Evolutionary conservation across 2,113 vertebrate species (phyloP).

Genomic region (Ctenomys sociabilis): DNA sequence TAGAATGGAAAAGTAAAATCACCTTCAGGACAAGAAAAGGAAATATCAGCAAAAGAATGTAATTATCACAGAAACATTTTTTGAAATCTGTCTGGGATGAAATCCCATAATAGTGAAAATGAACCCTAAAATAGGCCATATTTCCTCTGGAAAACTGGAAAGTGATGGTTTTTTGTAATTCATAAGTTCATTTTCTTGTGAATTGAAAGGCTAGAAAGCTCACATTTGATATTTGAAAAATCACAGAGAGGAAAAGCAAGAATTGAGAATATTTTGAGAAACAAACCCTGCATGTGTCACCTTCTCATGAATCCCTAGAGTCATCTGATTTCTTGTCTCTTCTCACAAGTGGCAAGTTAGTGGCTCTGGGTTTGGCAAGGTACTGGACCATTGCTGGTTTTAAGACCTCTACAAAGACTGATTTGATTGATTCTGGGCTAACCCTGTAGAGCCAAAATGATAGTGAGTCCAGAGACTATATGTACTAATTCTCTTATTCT

Average conservation of each 20-base stretch:
- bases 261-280: neutral
- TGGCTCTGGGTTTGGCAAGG: neutral
- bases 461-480: neutral
- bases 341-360: neutral
- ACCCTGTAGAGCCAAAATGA: neutral
- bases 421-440: neutral
- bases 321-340: neutral
- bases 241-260: neutral
- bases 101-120: constrained; percentile 46
- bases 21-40: constrained; percentile 32
- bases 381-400: neutral
- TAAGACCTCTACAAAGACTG: neutral
- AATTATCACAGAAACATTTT: constrained; percentile 37
- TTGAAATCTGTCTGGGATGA: constrained; percentile 35
- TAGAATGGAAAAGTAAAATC: constrained; percentile 47
- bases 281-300: neutral
- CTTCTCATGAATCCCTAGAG: neutral
- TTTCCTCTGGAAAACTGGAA: neutral
- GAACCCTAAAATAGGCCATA: constrained; percentile 36
- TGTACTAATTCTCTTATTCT: neutral
- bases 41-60: constrained; percentile 53
- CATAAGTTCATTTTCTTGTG: constrained; percentile 17
- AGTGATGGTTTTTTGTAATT: neutral
- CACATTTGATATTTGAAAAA: constrained; percentile 33
- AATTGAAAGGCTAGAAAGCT: constrained; percentile 41